Base-by-base conservation (phyloP, 1,140 invertebrate genomes). In the Wiebesia pumilae region DNA sequence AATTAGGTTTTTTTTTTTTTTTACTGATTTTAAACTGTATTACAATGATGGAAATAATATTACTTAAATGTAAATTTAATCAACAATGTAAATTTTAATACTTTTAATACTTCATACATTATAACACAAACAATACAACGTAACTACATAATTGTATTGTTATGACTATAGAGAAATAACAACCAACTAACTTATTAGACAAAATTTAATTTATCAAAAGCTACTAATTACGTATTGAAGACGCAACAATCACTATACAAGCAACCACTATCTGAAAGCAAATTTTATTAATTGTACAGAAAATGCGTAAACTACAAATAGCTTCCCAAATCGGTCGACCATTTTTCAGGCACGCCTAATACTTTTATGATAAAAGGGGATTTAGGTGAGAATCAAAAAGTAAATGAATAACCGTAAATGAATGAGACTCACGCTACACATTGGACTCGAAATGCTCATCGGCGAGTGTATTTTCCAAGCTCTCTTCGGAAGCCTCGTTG, bases 331-430 rank as follows among this genome's bases (percentile, higher is more conserved):
- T 58, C 30, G n/a, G 47, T 79, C 77, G 77, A 79, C 77, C 78
- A 80, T 80, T 80, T 80, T 80, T 65, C 54, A 38, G 47, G 78
- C 54, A 80, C 78, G 54, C 78, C 78, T 80, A 80, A 62, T 38
- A 78, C 30, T 54, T 54, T 54, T n/a, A 47, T 24, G 27, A n/a
- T 30, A 1, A 0, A 35, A 54, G n/a, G 6, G 33, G 27, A 75
- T 40, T 0, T 24, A 71, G 24, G 27, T 27, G 9, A 43, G 27
- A 54, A 19, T n/a, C 21, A 27, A 54, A 16, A 21, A 3, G 47
- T n/a, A 47, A n/a, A 47, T 40, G 40, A n/a, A n/a, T 10, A 62
- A 10, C 24, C 21, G 24, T 79, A 79, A 14, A 51, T 54, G 51
- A 62, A 80, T 58, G 10, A 16, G 35, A 81, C 80, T 65, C 33